Evolutionary conservation across 1,140 invertebrate species (phyloP).

Genomic region (Euwallacea similis): DNA sequence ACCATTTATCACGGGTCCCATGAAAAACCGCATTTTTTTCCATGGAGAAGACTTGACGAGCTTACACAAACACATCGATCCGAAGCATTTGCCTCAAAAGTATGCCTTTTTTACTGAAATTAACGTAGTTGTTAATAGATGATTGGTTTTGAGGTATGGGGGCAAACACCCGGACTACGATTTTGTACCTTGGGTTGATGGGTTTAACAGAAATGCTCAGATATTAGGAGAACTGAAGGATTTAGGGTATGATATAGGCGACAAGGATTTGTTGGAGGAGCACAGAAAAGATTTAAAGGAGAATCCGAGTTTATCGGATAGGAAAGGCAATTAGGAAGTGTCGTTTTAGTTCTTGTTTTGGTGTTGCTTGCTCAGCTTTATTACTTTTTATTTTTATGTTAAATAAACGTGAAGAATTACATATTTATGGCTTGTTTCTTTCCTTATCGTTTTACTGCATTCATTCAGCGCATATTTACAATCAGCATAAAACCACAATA

Average conservation of each 20-base stretch:
- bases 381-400: too few species aligned
- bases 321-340: too few species aligned
- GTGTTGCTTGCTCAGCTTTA: too few species aligned
- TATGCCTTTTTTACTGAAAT: conserved; percentile 17
- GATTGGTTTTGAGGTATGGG: conserved; percentile 55
- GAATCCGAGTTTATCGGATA: background rate
- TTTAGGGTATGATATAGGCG: conserved; percentile 60
- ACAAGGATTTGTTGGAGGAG: conserved; percentile 8
- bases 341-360: too few species aligned
- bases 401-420: too few species aligned
- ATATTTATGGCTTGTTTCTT: too few species aligned
- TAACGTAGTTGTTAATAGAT: background rate
- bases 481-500: too few species aligned
- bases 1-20: conserved; percentile 68
- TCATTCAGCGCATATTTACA: too few species aligned
- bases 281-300: conserved; percentile 16
- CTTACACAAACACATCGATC: conserved; percentile 72
- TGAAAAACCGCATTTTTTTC: conserved; percentile 72
- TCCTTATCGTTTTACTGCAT: too few species aligned
- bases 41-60: conserved; percentile 75
- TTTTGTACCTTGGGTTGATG: conserved; percentile 73
- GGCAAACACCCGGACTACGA: conserved; percentile 70
- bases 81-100: conserved; percentile 69
- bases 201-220: conserved; percentile 59
- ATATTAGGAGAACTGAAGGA: conserved; percentile 67